phyloP scores from a whole-genome alignment of 2,888 invertebrate genomes.

The Catocala fraxini region DNA sequence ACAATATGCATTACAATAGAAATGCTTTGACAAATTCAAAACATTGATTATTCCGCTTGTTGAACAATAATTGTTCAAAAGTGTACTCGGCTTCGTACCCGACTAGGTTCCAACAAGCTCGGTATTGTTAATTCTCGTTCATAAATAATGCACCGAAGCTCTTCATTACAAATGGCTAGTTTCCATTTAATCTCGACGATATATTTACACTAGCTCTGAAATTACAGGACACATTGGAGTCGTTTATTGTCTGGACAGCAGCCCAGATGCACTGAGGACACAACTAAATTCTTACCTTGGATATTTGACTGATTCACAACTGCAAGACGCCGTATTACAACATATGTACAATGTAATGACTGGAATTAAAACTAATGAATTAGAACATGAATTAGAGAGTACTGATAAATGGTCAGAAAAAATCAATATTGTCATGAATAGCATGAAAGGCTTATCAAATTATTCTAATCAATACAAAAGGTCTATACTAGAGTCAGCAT shows the following conservation, averaged over 20 bases:
- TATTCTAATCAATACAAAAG: constrained; percentile 59
- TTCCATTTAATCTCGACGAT: constrained; percentile 33
- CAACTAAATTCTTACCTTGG: constrained; percentile 61
- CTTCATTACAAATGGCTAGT: constrained; percentile 26
- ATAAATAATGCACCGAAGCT: constrained; percentile 34
- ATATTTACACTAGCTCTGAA: constrained; percentile 33
- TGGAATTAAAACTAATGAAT: constrained; percentile 33
- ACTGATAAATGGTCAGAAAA: constrained; percentile 52
- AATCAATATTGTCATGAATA: constrained; percentile 47
- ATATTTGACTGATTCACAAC: constrained; percentile 46
- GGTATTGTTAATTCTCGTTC: constrained; percentile 31
- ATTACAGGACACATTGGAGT: constrained; percentile 63
- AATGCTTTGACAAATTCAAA: not conserved
- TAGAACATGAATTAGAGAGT: constrained; percentile 44
- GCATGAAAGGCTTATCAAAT: constrained; percentile 35
- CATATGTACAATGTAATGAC: constrained; percentile 56
- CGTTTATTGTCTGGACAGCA: constrained; percentile 68
- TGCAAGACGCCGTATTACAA: constrained; percentile 54
- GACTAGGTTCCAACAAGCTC: constrained; percentile 25
- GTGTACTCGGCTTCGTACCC: constrained; percentile 22
- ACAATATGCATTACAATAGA: not conserved
- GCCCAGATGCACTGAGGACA: constrained; percentile 60
- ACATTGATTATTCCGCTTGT: constrained; percentile 1
- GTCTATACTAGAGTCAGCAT: constrained; percentile 52
- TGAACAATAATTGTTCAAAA: constrained; percentile 10